Evolutionary conservation across 2,888 invertebrate genomes (phyloP), one percentile per base, ranked within the genome.

Genomic region (Elegia similella): DNA sequence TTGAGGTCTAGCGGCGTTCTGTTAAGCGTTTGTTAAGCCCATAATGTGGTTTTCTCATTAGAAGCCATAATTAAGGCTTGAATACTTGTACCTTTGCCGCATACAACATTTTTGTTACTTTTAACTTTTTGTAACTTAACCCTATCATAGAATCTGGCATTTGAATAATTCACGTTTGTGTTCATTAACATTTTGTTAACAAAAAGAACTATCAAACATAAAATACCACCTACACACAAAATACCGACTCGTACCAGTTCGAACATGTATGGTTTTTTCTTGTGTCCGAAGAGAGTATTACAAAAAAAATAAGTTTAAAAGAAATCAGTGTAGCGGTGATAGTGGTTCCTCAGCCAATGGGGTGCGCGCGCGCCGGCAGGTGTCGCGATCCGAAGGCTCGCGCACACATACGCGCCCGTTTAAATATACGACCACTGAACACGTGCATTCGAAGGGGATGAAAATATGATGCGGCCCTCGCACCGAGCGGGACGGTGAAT

Each of bases 311-410:
- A 76, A 81, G 83, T 87, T 76, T 82, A 88, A 86, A 90, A 90
- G 88, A 91, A 91, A 91, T 91, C 90, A 85, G 85, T 90, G 89
- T 90, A 88, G 88, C 88, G 88, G 88, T 88, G 90, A 91, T 89
- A 87, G 86, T 76, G 79, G 69, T 65, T 69, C 68, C 63, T 77
- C 82, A 68, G 73, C 92, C 92, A 92, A 92, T 92, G 71, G 83
- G 86, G 80, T 81, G 87, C 85, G 87, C 86, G 80, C 70, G 82
- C 80, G 85, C 72, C 72, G 87, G 87, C 91, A 91, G 90, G 92
- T 91, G 91, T 79, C 77, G 71, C 80, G 77, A 75, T 78, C 77
- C 73, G 77, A 78, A 76, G 81, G 73, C 75, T 77, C 79, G 73
- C 79, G 76, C 86, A 83, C 90, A 86, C 86, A 85, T 80, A 82